These are phyloP conservation scores for Saxidomus purpurata DNA, from an alignment of 1,140 invertebrate genomes.

Conservation along the genomic window DNA sequence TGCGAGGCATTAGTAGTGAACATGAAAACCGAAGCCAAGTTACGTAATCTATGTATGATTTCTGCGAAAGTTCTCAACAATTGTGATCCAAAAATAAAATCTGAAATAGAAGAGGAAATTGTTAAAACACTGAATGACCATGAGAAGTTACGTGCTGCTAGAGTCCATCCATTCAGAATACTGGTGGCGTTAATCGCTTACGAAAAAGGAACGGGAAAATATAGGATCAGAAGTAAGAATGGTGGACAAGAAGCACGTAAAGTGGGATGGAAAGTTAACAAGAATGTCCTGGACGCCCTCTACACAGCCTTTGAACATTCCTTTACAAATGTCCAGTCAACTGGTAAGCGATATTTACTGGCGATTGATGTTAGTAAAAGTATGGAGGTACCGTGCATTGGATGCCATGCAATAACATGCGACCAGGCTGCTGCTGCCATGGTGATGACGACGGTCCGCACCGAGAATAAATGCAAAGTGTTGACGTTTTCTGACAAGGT, in stretches of 20 bases:
- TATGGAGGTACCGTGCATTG: slow-evolving; percentile 81
- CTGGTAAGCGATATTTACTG: slow-evolving; percentile 88
- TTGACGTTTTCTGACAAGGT: slow-evolving; percentile 77
- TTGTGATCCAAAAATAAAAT: no score
- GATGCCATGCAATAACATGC: slow-evolving; percentile 62
- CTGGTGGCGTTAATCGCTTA: slow-evolving; percentile 88
- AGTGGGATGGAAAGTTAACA: slow-evolving; percentile 80
- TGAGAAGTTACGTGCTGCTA: slow-evolving; percentile 86
- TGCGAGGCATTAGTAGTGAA: slow-evolving; percentile 89
- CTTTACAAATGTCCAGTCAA: slow-evolving; percentile 88
- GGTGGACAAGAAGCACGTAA: no score
- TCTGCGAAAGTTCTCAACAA: no score
- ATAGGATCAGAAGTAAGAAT: slow-evolving; percentile 86
- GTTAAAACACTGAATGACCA: slow-evolving; percentile 72
- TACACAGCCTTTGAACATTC: slow-evolving; percentile 83
- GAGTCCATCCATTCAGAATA: slow-evolving; percentile 89
- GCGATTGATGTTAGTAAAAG: slow-evolving; percentile 88
- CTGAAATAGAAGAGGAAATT: slow-evolving; percentile 64
- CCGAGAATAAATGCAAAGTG: slow-evolving; percentile 75
- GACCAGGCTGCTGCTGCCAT: slow-evolving; percentile 72
- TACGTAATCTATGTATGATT: no score
- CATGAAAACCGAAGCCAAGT: no score
- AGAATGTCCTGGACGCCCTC: slow-evolving; percentile 78
- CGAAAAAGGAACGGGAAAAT: slow-evolving; percentile 88
- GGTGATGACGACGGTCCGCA: slow-evolving; percentile 74